phyloP scores from a whole-genome alignment of 2,888 invertebrate genomes.

The Spisula solida region DNA sequence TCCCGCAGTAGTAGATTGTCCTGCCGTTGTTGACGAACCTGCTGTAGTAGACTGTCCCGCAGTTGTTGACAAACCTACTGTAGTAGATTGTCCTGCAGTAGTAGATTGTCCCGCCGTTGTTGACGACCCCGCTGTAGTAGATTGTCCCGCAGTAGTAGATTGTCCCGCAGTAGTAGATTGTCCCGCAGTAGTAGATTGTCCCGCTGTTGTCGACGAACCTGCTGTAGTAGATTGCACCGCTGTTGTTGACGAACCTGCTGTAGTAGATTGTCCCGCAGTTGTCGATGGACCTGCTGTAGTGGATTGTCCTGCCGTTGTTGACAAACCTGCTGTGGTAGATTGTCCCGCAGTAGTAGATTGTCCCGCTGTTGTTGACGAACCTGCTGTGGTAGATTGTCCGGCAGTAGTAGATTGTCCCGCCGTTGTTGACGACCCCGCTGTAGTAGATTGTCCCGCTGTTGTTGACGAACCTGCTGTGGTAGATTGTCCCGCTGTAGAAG shows the following conservation, averaged over 20 bases:
- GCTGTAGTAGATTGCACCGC: not conserved
- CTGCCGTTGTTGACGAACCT: not conserved
- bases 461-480: conserved; percentile 4
- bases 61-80: not conserved
- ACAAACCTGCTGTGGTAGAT: not conserved
- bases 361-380: not conserved
- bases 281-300: not conserved
- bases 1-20: conserved; percentile 7
- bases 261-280: not conserved
- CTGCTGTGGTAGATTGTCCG: not conserved
- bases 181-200: not conserved
- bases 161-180: not conserved
- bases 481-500: conserved; percentile 23
- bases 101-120: not conserved
- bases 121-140: not conserved
- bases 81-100: not conserved
- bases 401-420: not conserved
- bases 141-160: not conserved
- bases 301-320: not conserved
- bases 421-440: not conserved
- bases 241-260: not conserved
- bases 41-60: not conserved
- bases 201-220: not conserved
- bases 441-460: not conserved
- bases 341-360: not conserved